Percentiles rank a stretch among this genome's conserved stretches.
Evolutionary conservation across 2,797 vertebrate species (phyloP).

Genomic region (Tamandua tetradactyla): DNA sequence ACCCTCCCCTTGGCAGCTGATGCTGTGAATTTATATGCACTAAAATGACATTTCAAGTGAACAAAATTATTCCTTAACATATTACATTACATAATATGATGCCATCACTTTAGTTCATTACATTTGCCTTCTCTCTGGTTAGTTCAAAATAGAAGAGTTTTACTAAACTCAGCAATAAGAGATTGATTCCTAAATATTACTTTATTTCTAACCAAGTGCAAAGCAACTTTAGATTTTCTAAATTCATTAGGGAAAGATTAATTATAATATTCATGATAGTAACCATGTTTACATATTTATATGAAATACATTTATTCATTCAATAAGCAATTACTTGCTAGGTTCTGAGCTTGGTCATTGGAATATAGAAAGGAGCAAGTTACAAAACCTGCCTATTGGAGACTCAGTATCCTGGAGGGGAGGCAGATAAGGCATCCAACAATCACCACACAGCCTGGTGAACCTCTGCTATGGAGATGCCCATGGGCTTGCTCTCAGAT

Average conservation of each 20-base stretch:
- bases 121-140: neutral
- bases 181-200: neutral
- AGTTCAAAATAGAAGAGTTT: neutral
- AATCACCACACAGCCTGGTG: rapidly evolving
- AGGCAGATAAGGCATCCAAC: neutral
- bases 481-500: neutral
- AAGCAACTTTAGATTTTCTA: neutral
- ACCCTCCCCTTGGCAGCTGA: neutral
- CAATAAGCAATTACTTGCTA: neutral
- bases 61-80: neutral
- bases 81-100: neutral
- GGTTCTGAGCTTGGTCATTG: neutral
- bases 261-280: neutral
- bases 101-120: neutral
- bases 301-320: neutral
- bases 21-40: neutral
- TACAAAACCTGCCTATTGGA: neutral
- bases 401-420: neutral
- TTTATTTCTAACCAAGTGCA: neutral
- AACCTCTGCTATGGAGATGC: neutral
- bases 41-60: neutral
- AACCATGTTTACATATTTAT: neutral
- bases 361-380: neutral
- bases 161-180: neutral
- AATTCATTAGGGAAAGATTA: neutral